Evolutionary conservation across 1,140 invertebrate species (phyloP).

Genomic region (Sycophaga agraensis): DNA sequence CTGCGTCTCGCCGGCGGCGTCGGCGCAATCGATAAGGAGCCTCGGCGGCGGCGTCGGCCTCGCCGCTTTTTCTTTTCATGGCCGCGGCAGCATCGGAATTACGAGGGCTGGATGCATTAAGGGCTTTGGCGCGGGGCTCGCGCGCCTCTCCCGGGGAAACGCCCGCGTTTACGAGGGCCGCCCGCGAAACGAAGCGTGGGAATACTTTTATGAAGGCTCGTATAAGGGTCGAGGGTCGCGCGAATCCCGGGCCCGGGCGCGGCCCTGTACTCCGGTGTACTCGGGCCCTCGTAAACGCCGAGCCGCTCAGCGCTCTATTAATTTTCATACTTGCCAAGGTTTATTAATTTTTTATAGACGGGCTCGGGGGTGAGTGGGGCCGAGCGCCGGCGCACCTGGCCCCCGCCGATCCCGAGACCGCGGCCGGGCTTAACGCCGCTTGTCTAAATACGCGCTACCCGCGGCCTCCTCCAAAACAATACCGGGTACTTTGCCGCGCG

Average conservation of each 20-base stretch:
- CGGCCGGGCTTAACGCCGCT: too few relatives aligned
- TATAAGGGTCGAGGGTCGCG: neutral
- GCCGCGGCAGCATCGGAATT: slow-evolving; percentile 40
- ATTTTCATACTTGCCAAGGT: slow-evolving; percentile 7
- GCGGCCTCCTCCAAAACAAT: too few relatives aligned
- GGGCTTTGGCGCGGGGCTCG: slow-evolving; percentile 6
- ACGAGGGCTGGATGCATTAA: slow-evolving; percentile 45
- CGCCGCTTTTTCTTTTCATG: slow-evolving; percentile 28
- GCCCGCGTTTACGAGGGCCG: slow-evolving; percentile 34
- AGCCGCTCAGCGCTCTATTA: slow-evolving; percentile 6
- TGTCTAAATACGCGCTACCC: too few relatives aligned
- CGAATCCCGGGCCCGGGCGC: neutral
- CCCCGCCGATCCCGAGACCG: too few relatives aligned
- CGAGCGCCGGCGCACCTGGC: too few relatives aligned
- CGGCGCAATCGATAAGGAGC: slow-evolving; percentile 7
- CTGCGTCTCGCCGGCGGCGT: neutral
- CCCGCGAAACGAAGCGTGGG: slow-evolving; percentile 27
- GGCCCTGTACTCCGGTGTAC: neutral
- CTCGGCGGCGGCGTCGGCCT: slow-evolving; percentile 7
- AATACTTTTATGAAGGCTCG: slow-evolving; percentile 30
- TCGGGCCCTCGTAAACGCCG: too few relatives aligned
- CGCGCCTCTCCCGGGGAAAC: slow-evolving; percentile 20
- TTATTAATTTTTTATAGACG: slow-evolving; percentile 24
- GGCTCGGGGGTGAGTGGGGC: too few relatives aligned
- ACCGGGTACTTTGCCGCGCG: neutral